Percentiles rank a stretch among this genome's conserved stretches.
These are phyloP conservation scores for Morbakka virulenta DNA, from an alignment of 30 jellyfish, hydroid and myxozoan genomes.

Conservation along the genomic window DNA sequence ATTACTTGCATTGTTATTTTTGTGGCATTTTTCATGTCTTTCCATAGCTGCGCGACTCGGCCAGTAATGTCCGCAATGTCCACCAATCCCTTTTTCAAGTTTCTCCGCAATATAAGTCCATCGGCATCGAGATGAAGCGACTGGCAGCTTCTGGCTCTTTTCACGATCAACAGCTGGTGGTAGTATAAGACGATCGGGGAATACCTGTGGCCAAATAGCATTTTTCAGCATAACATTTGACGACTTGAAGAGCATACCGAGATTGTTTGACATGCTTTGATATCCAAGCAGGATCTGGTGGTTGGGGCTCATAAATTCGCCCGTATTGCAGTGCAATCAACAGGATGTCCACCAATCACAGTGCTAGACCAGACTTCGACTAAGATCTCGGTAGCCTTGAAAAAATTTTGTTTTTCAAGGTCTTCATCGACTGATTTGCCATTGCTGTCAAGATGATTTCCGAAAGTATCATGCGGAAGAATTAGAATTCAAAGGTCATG, in stretches of 20 bases:
- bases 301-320: no score
- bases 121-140: neutral
- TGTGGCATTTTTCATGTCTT: neutral
- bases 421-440: constrained; percentile 5
- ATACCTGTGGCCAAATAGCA: constrained; percentile 22
- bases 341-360: neutral
- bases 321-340: neutral
- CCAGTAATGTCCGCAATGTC: neutral
- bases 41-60: neutral
- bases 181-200: no score
- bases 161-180: neutral
- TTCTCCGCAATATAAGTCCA: neutral
- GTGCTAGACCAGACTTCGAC: constrained; percentile 1
- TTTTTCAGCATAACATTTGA: constrained; percentile 2
- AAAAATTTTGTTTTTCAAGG: neutral
- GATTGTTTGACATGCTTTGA: constrained; percentile 23
- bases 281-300: constrained; percentile 29
- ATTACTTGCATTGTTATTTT: no score
- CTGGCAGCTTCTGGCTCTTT: neutral
- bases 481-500: constrained; percentile 34
- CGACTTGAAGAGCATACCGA: constrained; percentile 27
- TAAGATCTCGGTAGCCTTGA: neutral
- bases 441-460: constrained; percentile 48
- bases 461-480: constrained; percentile 40
- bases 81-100: neutral